These are phyloP conservation scores for Pampus argenteus DNA, from an alignment of 2,797 vertebrate genomes.

Conservation along the genomic window DNA sequence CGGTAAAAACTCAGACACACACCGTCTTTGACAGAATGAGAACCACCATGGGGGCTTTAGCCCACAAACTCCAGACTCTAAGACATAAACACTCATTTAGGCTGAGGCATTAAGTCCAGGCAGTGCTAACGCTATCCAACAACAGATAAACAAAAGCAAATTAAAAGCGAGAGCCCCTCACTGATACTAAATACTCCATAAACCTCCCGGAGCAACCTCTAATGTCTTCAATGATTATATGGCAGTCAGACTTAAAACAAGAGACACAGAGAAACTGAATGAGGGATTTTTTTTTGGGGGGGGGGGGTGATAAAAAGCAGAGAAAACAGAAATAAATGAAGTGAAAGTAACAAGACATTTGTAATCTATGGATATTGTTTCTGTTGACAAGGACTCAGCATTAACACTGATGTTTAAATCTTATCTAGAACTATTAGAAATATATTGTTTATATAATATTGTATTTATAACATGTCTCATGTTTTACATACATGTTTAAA, in stretches of 20 bases:
- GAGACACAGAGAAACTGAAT: slow-evolving; percentile 4
- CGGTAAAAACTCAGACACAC: slow-evolving; percentile 30
- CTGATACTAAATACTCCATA: slow-evolving; percentile 63
- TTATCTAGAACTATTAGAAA: no score
- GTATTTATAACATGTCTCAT: no score
- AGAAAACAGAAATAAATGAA: neutral
- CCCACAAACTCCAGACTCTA: slow-evolving; percentile 38
- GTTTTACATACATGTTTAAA: no score
- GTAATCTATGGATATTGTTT: no score
- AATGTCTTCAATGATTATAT: slow-evolving; percentile 54
- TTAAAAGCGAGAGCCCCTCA: slow-evolving; percentile 64
- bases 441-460: no score
- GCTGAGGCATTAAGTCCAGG: slow-evolving; percentile 47
- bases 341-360: neutral
- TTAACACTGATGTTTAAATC: no score
- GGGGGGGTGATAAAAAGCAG: neutral
- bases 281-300: neutral
- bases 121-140: slow-evolving; percentile 59
- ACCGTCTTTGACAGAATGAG: slow-evolving; percentile 52
- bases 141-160: slow-evolving; percentile 71
- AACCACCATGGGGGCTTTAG: slow-evolving; percentile 49
- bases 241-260: slow-evolving; percentile 42
- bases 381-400: no score
- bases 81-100: slow-evolving; percentile 59
- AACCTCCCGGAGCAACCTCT: slow-evolving; percentile 54